phyloP scores from a whole-genome alignment of 2,113 vertebrate genomes.

The Dasypus novemcinctus region DNA sequence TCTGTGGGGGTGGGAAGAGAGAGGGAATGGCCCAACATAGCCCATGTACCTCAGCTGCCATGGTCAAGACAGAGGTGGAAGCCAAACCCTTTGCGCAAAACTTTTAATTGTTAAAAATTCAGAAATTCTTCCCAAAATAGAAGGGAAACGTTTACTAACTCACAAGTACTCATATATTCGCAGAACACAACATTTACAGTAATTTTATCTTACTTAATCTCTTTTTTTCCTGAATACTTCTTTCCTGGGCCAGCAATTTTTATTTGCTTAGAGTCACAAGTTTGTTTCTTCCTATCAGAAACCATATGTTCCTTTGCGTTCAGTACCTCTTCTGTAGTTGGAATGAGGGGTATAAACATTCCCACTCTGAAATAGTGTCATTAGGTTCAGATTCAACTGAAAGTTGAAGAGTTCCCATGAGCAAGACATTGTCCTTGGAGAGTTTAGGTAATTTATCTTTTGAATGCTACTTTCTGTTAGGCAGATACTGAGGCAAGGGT shows the following conservation, averaged over 20 bases:
- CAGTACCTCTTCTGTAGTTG: neutral
- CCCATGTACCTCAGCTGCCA: neutral
- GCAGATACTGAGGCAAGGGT: neutral
- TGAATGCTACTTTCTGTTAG: neutral
- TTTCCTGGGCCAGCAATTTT: neutral
- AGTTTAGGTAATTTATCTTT: neutral
- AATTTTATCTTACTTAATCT: neutral
- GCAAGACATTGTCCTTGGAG: neutral
- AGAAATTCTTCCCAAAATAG: neutral
- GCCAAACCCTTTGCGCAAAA: neutral
- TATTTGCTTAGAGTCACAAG: neutral
- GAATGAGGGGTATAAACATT: neutral
- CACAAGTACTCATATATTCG: neutral
- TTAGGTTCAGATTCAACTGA: neutral
- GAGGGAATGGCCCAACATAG: neutral
- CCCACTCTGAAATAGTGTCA: neutral
- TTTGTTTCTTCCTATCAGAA: neutral
- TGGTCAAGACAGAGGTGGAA: neutral
- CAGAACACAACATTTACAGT: neutral
- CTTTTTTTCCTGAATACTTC: neutral
- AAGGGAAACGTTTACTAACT: neutral
- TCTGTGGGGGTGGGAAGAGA: neutral
- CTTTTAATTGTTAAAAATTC: constrained; percentile 1
- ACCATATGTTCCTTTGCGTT: neutral
- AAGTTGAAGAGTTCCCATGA: neutral